Evolutionary conservation across 2,113 vertebrate species (phyloP), one percentile per base, ranked within the genome.

Genomic region (Lycocorax pyrrhopterus): DNA sequence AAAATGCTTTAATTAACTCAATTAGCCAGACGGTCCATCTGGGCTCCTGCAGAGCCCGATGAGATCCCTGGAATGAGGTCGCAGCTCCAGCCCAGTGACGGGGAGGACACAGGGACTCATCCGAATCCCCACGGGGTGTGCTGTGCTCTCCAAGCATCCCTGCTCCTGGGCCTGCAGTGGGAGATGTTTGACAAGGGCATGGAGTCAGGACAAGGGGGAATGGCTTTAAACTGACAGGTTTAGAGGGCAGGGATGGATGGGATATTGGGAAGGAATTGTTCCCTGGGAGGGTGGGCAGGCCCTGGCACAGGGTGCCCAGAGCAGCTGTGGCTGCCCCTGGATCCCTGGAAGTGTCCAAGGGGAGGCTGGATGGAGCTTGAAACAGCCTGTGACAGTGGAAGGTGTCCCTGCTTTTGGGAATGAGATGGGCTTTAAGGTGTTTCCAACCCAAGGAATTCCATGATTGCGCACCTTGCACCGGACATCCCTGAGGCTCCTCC

Each of bases 1-100:
- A 88, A 93, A 95, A 74, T 3, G 4, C 90, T 90, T 91, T 96
- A 96, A 95, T 96, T 95, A 95, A 93, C 85, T 93, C 73, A 47
- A 49, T 92, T 94, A 92, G 80, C 88, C 90, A 88, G 93, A 84
- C 16, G 1, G 76, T 68, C 92, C 85, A 78, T 87, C 92, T 83
- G 90, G 82, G 53, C 87, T 93, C 81, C 22, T 33, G 49, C 89
- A 62, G 91, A 1, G 26, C 71, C 75, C 56, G 43, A 6, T 89
- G 88, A 87, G 83, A 83, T 75, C 32, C 33, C 0, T 29, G 79
- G 32, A 94, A 63, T 10, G 32, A 72, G 93, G 93, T 74, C 18
- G 0, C 22, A 44, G 19, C 68, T 81, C 51, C 47, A 15, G 6
- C 18, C 32, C 0, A 1, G 49, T 2, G 9, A 58, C 0, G 1